A percentile compares a stretch with the other conserved stretches of the same genome.
phyloP scores from a whole-genome alignment of 2,113 vertebrate species.

The Gallinago paraguaiae region DNA sequence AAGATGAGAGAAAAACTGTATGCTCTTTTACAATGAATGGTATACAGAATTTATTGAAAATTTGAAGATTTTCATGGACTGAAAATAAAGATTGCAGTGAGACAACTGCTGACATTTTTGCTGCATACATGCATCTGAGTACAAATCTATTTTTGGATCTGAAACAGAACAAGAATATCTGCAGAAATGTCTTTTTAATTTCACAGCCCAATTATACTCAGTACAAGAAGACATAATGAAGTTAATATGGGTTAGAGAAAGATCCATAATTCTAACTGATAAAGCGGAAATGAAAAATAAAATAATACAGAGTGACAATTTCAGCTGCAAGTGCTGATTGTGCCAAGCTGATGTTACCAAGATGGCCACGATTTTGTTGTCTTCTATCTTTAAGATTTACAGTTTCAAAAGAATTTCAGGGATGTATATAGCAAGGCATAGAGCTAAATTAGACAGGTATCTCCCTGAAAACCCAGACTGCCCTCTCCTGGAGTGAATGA shows the following conservation, averaged over 20 bases:
- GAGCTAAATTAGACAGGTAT: neutral
- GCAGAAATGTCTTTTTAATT: neutral
- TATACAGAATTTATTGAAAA: neutral
- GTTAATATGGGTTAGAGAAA: neutral
- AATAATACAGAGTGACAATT: neutral
- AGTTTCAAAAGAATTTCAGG: neutral
- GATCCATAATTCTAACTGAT: neutral
- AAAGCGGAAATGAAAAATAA: conserved; percentile 2
- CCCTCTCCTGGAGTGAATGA: conserved; percentile 32
- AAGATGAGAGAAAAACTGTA: neutral
- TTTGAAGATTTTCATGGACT: neutral
- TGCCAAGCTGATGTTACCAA: neutral
- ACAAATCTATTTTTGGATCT: neutral
- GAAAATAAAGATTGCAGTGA: neutral
- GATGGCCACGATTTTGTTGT: neutral
- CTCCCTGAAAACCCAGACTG: conserved; percentile 12
- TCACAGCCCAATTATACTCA: neutral
- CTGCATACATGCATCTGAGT: neutral
- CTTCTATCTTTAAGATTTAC: neutral
- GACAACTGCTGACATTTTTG: neutral
- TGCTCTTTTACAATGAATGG: neutral
- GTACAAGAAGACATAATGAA: conserved; percentile 4
- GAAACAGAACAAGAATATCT: neutral
- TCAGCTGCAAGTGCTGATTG: neutral
- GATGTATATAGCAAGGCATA: neutral